Evolutionary conservation across 2,888 invertebrate genomes (phyloP), one percentile per base, ranked within the genome.

Genomic region (Monoplex corrugatus): DNA sequence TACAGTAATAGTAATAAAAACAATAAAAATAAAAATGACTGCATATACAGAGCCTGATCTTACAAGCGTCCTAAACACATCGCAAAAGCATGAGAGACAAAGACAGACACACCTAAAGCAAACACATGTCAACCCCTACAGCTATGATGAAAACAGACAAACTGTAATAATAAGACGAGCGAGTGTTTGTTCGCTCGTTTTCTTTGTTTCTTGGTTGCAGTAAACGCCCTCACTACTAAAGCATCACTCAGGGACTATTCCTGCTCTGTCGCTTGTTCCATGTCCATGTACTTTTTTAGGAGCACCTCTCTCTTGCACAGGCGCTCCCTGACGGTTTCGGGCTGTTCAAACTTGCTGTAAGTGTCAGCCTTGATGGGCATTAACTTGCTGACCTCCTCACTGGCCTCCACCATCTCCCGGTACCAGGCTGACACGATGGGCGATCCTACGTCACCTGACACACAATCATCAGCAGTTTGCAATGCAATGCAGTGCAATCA

Each of bases 331-430:
- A 88, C 88, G 32, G 28, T 45, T 38, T 88, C 88, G 38, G 88
- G 80, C 6, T 83, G 28, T 43, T 83, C 80, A 43, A 83, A 88
- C 28, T 43, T 82, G 83, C 38, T 50, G 68, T 83, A 88, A 44
- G 88, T 88, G 88, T 83, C 88, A 10, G 82, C 57, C 35, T 82
- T 80, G 44, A 88, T 68, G 43, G 68, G 83, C n/a, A 83, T 3
- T 16, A 83, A 32, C 50, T 44, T 43, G 80, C 88, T 88, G 68
- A 88, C 83, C 40, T 32, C 68, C n/a, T 88, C 88, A 32, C 83
- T 63, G 32, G 82, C 88, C 88, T 83, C 88, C 88, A 87, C 87
- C 57, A 87, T 23, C 72, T 83, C 83, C 32, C 83, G 82, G 44
- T 88, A 88, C 88, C 82, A 63, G 1, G 83, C 28, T 0, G 68